Conservation (phyloP, 2,113 vertebrate species). For the Oreocharis arfaki region DNA sequence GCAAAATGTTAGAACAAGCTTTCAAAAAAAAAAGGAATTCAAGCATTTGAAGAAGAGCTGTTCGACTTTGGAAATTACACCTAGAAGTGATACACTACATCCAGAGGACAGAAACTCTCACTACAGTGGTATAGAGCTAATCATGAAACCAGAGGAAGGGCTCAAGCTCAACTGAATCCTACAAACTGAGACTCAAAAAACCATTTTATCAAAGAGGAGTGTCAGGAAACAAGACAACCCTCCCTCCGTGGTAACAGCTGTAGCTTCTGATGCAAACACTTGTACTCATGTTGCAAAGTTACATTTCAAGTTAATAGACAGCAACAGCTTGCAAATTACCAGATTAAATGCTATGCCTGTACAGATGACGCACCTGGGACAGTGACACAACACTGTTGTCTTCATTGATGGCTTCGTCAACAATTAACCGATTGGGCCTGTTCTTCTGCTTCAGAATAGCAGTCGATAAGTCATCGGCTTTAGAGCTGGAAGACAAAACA, state of each 20-base stretch:
- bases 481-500: slow-evolving; percentile 76
- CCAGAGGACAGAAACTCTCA: neutral
- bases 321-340: neutral
- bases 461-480: slow-evolving; percentile 95
- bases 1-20: neutral
- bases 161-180: neutral
- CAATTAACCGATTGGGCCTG: slow-evolving; percentile 96
- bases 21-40: neutral
- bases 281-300: neutral
- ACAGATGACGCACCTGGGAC: slow-evolving; percentile 83
- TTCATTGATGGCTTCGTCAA: slow-evolving; percentile 99
- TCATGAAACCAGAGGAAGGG: neutral
- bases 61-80: neutral
- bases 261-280: neutral
- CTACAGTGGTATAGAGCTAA: neutral
- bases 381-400: slow-evolving; percentile 98
- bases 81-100: neutral
- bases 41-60: neutral
- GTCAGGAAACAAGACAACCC: neutral
- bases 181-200: neutral
- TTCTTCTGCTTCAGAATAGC: slow-evolving; percentile 98
- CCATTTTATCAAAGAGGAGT: neutral
- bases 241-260: neutral
- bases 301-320: neutral
- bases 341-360: neutral